phyloP scores from a whole-genome alignment of 30 jellyfish, hydroid and myxozoan genomes.

The Cassiopea xamachana region DNA sequence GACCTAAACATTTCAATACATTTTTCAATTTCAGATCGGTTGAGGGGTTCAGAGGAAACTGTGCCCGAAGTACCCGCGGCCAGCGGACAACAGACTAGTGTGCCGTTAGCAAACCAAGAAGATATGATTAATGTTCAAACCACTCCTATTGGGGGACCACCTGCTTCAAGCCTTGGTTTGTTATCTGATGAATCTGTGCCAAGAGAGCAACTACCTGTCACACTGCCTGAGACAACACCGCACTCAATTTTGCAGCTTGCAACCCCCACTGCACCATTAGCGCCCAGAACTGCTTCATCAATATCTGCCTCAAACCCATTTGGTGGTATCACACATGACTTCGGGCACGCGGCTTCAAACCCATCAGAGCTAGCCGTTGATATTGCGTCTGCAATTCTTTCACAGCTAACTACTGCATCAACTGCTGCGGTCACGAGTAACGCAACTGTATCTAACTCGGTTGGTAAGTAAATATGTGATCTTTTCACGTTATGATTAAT shows the following conservation, averaged over 20 bases:
- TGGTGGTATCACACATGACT: neutral
- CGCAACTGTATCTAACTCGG: constrained; percentile 58
- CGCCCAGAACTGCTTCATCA: constrained; percentile 21
- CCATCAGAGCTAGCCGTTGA: constrained; percentile 87
- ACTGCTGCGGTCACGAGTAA: constrained; percentile 77
- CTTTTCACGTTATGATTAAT: neutral
- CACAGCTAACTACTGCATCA: constrained; percentile 88
- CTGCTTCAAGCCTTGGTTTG: neutral
- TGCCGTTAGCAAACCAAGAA: neutral
- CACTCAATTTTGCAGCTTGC: constrained; percentile 21
- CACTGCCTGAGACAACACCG: constrained; percentile 24
- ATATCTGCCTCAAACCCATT: neutral
- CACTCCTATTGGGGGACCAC: neutral
- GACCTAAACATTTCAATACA: too few relatives aligned
- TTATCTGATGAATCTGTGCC: neutral
- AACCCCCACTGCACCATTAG: constrained; percentile 47
- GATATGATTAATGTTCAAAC: neutral
- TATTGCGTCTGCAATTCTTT: constrained; percentile 90
- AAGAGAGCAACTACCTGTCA: neutral
- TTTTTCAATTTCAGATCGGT: constrained; percentile 2
- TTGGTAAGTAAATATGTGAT: constrained; percentile 31
- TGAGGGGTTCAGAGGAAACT: neutral
- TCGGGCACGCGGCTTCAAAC: constrained; percentile 28
- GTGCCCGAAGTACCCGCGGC: neutral
- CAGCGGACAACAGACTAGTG: neutral